Evolutionary conservation across 2,797 vertebrate genomes (phyloP), one percentile per base, ranked within the genome.

Genomic region (Oceanodroma leucorhoa): DNA sequence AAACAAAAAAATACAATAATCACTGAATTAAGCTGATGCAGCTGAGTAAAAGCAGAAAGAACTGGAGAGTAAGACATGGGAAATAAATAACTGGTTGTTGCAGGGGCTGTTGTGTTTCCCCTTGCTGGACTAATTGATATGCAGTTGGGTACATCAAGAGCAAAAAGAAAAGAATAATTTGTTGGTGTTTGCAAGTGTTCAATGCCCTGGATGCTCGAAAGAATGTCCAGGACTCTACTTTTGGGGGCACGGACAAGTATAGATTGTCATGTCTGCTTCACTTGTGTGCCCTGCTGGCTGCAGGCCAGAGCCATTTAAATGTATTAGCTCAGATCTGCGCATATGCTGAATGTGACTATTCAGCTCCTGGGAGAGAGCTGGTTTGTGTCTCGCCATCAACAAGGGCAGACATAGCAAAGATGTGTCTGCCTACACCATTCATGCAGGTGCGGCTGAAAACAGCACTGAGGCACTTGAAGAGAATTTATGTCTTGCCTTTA

Each of bases 71-170:
- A 71, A 46, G 24, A 53, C 26, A 40, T n/a, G 57, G 26, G 51
- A 85, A 89, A 58, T 43, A 88, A 95, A 87, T 94, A 94, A 95
- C 73, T 43, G 60, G 5, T 11, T 83, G 26, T 66, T 92, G 58
- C 34, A 94, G 89, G 17, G 41, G 19, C 51, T 91, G 34, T 85
- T 96, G 43, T n/a, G 64, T 22, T 77, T 94, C 91, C 38, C 67
- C 72, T 87, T 45, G 79, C 55, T 92, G 76, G 40, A 88, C 57
- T 76, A 97, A 79, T 40, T 88, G 34, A 50, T 60, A 95, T 53
- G 92, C 78, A 91, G 83, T 83, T 66, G 48, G 65, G 61, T 91
- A 81, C 10, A 94, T 45, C 91, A 96, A 91, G 58, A 90, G 40
- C 36, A 89, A 87, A 48, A 60, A 32, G 43, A 83, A 84, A 65